Evolutionary conservation across 2,797 vertebrate genomes (phyloP).

Genomic region (Pipistrellus pipistrellus): DNA sequence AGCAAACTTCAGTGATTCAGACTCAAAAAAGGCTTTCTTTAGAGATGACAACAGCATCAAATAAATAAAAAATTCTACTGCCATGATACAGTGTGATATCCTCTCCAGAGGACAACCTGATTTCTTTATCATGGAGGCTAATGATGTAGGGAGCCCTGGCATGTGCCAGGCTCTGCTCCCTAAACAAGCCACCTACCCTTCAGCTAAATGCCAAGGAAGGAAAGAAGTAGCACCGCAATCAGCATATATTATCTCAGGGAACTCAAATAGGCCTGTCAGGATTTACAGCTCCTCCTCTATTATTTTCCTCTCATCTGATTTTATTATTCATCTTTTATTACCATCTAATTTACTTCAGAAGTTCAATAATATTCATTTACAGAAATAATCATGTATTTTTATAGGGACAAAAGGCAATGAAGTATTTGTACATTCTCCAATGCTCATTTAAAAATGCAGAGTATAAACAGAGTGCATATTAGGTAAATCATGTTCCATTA

Average conservation of each 20-base stretch:
- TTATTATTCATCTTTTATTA: conserved; percentile 53
- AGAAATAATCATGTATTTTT: conserved; percentile 64
- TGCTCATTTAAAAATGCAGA: conserved; percentile 63
- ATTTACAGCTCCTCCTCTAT: background rate
- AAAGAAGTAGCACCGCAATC: background rate
- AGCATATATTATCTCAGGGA: background rate
- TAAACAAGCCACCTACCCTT: conserved; percentile 38
- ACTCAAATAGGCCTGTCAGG: background rate
- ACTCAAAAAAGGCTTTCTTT: background rate
- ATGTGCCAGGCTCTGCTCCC: background rate
- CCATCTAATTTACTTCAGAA: conserved; percentile 64
- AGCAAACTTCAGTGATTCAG: background rate
- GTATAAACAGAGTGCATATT: background rate
- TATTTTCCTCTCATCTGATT: conserved; percentile 49
- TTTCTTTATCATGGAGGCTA: background rate
- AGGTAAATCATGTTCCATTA: conserved; percentile 44
- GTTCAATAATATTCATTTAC: conserved; percentile 4
- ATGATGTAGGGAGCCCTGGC: background rate
- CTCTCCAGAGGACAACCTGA: background rate
- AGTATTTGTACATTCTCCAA: conserved; percentile 28
- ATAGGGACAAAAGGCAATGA: conserved; percentile 55
- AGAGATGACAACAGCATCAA: background rate
- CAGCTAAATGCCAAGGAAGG: conserved; percentile 30
- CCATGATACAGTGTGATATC: background rate
- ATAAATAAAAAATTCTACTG: background rate